Evolutionary conservation across 92 coral and sea anemone genomes (phyloP), one percentile per base, ranked within the genome.

Genomic region (Palythoa heliodiscus): DNA sequence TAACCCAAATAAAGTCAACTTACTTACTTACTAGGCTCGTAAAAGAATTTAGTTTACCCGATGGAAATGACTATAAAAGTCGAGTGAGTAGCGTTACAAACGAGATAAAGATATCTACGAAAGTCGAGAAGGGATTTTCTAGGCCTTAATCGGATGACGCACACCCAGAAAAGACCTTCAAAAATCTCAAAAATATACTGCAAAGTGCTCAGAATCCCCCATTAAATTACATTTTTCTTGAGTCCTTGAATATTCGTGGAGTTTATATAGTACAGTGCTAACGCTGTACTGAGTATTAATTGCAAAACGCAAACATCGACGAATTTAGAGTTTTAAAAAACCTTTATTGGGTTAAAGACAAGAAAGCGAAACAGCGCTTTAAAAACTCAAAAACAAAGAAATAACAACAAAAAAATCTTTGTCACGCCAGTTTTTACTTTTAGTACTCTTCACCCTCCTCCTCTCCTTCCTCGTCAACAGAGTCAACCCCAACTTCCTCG

Each of bases 371-470:
- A 10, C 25, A 63, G 20, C 22, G 69, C 22, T 63, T 19, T 23
- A 63, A n/a, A 55, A 55, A 10, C 16, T 3, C 4, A 63, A 63
- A 63, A 63, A 11, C n/a, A n/a, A 63, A 4, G 23, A 23, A n/a
- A 7, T 5, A 63, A 19, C 2, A 7, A 29, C 35, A 29, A 63
- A 63, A 63, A 63, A n/a, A 23, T 63, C 73, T 9, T 37, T 37
- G 2, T 25, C 40, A 69, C 14, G 77, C 57, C 17, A 73, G 77
- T 43, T 50, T 48, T 35, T 47, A 23, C 24, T 43, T 73, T 86
- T 92, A 92, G 70, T 89, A 92, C 78, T 92, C 95, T 40, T 92
- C 95, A 76, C 89, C 96, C 50, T 93, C 96, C 48, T 93, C 96
- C 71, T 92, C 94, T 78, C 87, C 93, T 24, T 87, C 96, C 53